phyloP scores from a whole-genome alignment of 1,140 invertebrate species.

The Lysiphlebus fabarum region DNA sequence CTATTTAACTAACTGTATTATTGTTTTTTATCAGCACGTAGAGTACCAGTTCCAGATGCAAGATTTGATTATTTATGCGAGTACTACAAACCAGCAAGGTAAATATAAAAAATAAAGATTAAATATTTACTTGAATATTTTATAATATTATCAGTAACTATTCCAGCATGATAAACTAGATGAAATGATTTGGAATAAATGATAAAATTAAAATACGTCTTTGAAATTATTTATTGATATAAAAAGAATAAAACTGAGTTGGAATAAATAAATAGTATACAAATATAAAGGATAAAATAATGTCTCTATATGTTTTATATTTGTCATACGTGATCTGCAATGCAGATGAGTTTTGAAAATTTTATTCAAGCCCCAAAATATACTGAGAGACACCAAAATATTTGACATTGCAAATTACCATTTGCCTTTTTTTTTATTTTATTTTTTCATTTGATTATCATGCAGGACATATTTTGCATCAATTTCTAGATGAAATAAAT shows the following conservation, averaged over 20 bases:
- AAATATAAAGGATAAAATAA: slow-evolving; percentile 1
- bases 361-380: slow-evolving; percentile 24
- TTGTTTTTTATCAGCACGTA: slow-evolving; percentile 68
- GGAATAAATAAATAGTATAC: slow-evolving; percentile 11
- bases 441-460: slow-evolving; percentile 15
- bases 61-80: slow-evolving; percentile 92
- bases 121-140: slow-evolving; percentile 32
- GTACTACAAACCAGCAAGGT: slow-evolving; percentile 93
- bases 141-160: slow-evolving; percentile 29
- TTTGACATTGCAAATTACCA: slow-evolving; percentile 19
- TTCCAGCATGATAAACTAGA: slow-evolving; percentile 32
- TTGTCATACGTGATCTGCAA: slow-evolving; percentile 49
- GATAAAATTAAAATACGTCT: slow-evolving; percentile 50
- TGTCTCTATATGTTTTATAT: slow-evolving; percentile 25
- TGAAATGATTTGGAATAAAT: slow-evolving; percentile 53
- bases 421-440: slow-evolving; percentile 1
- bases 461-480: slow-evolving; percentile 9
- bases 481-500: not conserved
- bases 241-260: slow-evolving; percentile 24
- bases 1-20: slow-evolving; percentile 1
- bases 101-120: slow-evolving; percentile 8
- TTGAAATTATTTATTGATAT: slow-evolving; percentile 42
- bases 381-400: slow-evolving; percentile 27
- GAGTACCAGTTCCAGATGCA: slow-evolving; percentile 95
- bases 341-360: slow-evolving; percentile 46